Conservation (phyloP, 2,113 vertebrate genomes). For the Protomyctophum bolini region DNA sequence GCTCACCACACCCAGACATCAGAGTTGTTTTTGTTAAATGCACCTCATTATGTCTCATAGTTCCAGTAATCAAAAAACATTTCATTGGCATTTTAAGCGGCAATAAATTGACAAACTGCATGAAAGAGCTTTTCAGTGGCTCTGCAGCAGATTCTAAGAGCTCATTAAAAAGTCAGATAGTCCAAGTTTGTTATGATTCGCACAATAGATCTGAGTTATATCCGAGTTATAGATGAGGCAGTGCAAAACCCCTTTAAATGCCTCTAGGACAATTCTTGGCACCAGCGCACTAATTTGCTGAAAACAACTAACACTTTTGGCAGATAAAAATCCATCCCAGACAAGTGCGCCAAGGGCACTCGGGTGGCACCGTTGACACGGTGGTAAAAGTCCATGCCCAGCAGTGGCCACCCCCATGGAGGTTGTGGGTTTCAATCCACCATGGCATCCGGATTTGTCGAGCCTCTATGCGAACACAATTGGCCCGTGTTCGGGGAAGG, state of each 20-base stretch:
- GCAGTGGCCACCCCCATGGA: too few species aligned
- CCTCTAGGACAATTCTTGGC: conserved; percentile 38
- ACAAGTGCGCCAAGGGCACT: not conserved
- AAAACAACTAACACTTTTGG: conserved; percentile 34
- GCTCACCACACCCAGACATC: not conserved
- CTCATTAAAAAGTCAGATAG: conserved; percentile 16
- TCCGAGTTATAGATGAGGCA: conserved; percentile 17
- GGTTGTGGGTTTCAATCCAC: too few species aligned
- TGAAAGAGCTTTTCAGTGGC: not conserved
- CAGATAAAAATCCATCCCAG: conserved; percentile 33
- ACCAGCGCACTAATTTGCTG: conserved; percentile 37
- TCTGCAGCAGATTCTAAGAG: not conserved
- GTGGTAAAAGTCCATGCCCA: too few species aligned
- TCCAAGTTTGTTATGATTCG: conserved; percentile 9
- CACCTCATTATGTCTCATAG: conserved; percentile 26
- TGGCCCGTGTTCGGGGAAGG: too few species aligned
- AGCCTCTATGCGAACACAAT: too few species aligned
- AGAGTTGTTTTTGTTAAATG: conserved; percentile 30
- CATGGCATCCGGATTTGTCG: too few species aligned
- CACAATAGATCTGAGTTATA: conserved; percentile 23
- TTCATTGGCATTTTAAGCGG: conserved; percentile 8
- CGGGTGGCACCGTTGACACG: too few species aligned
- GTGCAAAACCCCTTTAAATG: conserved; percentile 33
- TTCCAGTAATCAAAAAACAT: conserved; percentile 37
- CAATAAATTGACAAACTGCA: not conserved